These are phyloP conservation scores for Neogobius melanostomus DNA, from an alignment of 2,113 vertebrate species.

Conservation along the genomic window DNA sequence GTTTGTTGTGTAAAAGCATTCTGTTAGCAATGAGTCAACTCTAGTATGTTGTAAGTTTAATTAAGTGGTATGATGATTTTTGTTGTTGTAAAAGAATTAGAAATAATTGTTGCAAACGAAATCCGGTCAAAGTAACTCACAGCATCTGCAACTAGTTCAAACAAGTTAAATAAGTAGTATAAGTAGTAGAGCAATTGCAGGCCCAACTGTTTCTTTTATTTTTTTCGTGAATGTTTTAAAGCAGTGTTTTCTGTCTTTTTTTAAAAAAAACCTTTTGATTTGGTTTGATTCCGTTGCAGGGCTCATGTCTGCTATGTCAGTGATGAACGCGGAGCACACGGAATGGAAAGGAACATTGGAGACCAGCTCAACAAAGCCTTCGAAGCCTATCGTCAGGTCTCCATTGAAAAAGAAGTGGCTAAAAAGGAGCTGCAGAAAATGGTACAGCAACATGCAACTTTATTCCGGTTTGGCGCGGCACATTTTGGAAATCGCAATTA, in stretches of 20 bases:
- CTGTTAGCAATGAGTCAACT: not conserved
- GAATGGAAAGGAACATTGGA: constrained; percentile 96
- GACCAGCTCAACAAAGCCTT: constrained; percentile 98
- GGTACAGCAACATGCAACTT: not conserved
- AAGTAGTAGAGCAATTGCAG: not conserved
- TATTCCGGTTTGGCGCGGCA: not conserved
- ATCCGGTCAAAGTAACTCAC: not conserved
- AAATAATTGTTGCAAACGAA: not conserved
- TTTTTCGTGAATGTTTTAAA: not conserved
- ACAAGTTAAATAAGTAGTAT: not conserved
- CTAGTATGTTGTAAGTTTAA: not conserved
- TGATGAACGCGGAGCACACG: constrained; percentile 87
- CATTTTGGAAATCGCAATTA: not conserved
- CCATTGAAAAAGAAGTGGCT: constrained; percentile 90
- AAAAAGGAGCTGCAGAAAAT: constrained; percentile 81
- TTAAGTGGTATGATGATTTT: not conserved
- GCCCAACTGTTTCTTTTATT: not conserved
- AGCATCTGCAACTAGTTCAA: not conserved
- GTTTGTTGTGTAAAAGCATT: not conserved
- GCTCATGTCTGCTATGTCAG: constrained; percentile 79
- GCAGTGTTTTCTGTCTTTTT: not conserved
- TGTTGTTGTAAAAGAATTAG: not conserved
- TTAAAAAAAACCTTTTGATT: not conserved
- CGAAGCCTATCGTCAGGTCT: constrained; percentile 93
- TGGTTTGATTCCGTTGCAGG: constrained; percentile 38